Base-by-base conservation (phyloP, 2,888 invertebrate genomes). In the Synergus itoensis region DNA sequence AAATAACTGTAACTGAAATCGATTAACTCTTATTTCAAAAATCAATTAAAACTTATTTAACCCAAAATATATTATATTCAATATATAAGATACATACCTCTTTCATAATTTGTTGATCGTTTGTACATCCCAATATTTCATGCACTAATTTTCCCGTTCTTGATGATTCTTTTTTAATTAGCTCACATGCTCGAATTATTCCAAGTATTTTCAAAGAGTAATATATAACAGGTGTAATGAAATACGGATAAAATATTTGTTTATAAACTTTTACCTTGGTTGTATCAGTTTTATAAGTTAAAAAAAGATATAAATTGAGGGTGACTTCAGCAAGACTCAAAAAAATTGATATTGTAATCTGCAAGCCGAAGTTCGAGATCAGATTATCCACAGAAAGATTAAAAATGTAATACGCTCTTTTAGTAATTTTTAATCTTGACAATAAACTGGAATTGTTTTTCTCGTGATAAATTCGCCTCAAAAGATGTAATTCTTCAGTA, bases 311-410 rank as follows among this genome's bases (percentile, higher is more conserved):
- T 7, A 89, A 81, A 11, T 88, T 88, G 76, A 89, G 89, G 0
- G 89, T 88, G 4, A 89, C 84, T 78, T 90, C 89, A 5, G 86
- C 84, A 77, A 89, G 89, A 1, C 88, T 89, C 4, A 89, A 82
- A 0, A 86, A 4, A 48, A 16, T 4, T 16, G 16, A 48, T 48
- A 48, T 5, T 48, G 48, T 7, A 16, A 48, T 48, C 7, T 48
- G 16, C 7, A n/a, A n/a, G 7, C 7, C 7, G 7, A 48, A 48
- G n/a, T 7, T 48, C n/a, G 48, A 48, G n/a, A 7, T n/a, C 7
- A 48, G 7, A 48, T 48, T 48, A 48, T 16, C 1, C 48, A 7
- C 48, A 7, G 48, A 7, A 48, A 7, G 7, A 48, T 48, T 48
- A 16, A 48, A n/a, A 48, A 48, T 48, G 62, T 89, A 88, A 76